Evolutionary conservation across 2,888 invertebrate genomes (phyloP), one percentile per base, ranked within the genome.

Genomic region (Auanema sp.): DNA sequence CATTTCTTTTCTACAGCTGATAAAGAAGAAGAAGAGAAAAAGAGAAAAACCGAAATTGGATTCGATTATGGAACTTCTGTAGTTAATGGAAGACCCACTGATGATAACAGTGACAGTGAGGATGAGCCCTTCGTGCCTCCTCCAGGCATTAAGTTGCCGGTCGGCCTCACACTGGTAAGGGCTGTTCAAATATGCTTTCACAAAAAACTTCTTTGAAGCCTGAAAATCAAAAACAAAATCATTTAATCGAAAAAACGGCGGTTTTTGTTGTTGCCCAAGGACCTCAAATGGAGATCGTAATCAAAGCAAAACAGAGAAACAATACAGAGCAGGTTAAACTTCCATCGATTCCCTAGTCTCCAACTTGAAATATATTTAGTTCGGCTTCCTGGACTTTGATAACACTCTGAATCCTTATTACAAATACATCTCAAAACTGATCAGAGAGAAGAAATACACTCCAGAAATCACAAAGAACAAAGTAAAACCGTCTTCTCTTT

Each of bases 271-370:
- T 85, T 2, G 69, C 72, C 6, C 71, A 76, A 55, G 97, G 97
- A 0, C 89, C 90, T 8, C 98, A 98, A 86, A 96, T 98, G 96
- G 98, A 98, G 87, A 95, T 98, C 75, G 88, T 98, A 12, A 90
- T 98, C 75, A 97, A 97, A 86, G 92, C 96, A 3, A 98, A 97
- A 86, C 98, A 98, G 85, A 89, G 78, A 33, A 72, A 75, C 23
- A 78, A 80, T 54, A 23, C 59, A 0, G 77, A 79, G 24, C 79
- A 74, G 55, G 71, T 71, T 5, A 12, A 40, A 12, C 33, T 5
- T 33, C 8, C 8, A 5, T 8, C 33, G 33, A 33, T 16, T 60
- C 4, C n/a, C 23, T 2, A 18, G 14, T 40, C 23, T 61, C 21
- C 8, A 44, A 53, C n/a, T 25, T 44, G 24, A 41, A 24, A 11